phyloP scores from a whole-genome alignment of 92 coral and sea anemone genomes.

The Scolanthus callimorphus region DNA sequence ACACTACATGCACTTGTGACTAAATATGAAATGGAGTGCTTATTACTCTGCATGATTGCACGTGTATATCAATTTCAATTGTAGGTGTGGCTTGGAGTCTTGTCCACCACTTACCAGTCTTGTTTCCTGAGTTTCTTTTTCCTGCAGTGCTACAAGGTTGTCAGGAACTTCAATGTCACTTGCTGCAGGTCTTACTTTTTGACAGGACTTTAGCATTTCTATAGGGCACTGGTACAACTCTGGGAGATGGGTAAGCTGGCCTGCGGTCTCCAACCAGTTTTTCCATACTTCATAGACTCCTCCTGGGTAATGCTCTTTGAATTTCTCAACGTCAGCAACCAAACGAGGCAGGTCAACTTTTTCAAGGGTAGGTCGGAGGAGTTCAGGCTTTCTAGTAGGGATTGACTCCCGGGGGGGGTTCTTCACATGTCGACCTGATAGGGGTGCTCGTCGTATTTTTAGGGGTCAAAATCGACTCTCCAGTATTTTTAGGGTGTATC shows the following conservation, averaged over 20 bases:
- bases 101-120: too few species aligned
- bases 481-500: too few species aligned
- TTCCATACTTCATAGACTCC: conserved; percentile 13
- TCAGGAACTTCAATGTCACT: conserved; percentile 4
- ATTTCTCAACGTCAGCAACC: conserved; percentile 16
- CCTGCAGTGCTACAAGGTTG: conserved; percentile 17
- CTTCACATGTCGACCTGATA: too few species aligned
- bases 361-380: background rate
- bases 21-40: too few species aligned
- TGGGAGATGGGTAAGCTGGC: conserved; percentile 4
- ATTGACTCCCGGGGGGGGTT: too few species aligned
- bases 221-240: conserved; percentile 18
- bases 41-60: too few species aligned
- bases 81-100: too few species aligned
- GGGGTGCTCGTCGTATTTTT: too few species aligned
- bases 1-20: too few species aligned
- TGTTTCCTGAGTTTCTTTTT: too few species aligned
- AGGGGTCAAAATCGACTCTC: too few species aligned
- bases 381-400: conserved; percentile 11
- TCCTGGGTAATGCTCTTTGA: conserved; percentile 21
- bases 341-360: conserved; percentile 8
- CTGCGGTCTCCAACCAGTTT: conserved; percentile 7
- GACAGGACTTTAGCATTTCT: background rate
- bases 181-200: conserved; percentile 6
- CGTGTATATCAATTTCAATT: too few species aligned